phyloP scores from a whole-genome alignment of 92 coral and sea anemone species.

The Galaxea fascicularis region DNA sequence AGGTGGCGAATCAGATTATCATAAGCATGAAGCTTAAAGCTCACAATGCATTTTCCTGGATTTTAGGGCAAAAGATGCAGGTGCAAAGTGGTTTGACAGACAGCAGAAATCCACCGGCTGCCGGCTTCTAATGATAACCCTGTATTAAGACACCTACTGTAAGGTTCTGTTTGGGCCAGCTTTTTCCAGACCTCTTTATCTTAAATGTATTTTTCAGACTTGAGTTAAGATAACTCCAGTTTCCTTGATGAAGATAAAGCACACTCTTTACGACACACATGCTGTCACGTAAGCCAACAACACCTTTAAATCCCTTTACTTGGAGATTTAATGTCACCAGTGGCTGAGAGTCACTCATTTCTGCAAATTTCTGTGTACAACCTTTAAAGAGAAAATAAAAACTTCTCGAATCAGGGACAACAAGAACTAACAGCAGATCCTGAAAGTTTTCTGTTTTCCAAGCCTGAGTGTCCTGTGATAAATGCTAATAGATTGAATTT shows the following conservation, averaged over 20 bases:
- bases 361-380: not conserved
- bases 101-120: too few relatives aligned
- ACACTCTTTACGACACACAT: not conserved
- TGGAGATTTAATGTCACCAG: constrained; percentile 2
- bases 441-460: too few relatives aligned
- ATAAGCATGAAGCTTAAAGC: too few relatives aligned
- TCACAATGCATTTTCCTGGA: too few relatives aligned
- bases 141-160: constrained; percentile 7
- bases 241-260: not conserved
- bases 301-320: constrained; percentile 8
- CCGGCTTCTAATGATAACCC: too few relatives aligned
- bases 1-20: too few relatives aligned
- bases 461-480: too few relatives aligned
- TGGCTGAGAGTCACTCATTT: not conserved
- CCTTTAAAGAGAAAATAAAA: not conserved
- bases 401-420: too few relatives aligned
- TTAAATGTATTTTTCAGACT: not conserved
- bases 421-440: too few relatives aligned
- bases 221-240: not conserved
- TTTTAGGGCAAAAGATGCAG: too few relatives aligned
- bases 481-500: too few relatives aligned
- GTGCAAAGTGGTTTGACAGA: too few relatives aligned
- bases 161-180: not conserved
- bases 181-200: not conserved
- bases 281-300: not conserved